These are phyloP conservation scores for Tetraodon nigroviridis DNA, from an alignment of 2,113 vertebrate genomes.

Conservation along the genomic window DNA sequence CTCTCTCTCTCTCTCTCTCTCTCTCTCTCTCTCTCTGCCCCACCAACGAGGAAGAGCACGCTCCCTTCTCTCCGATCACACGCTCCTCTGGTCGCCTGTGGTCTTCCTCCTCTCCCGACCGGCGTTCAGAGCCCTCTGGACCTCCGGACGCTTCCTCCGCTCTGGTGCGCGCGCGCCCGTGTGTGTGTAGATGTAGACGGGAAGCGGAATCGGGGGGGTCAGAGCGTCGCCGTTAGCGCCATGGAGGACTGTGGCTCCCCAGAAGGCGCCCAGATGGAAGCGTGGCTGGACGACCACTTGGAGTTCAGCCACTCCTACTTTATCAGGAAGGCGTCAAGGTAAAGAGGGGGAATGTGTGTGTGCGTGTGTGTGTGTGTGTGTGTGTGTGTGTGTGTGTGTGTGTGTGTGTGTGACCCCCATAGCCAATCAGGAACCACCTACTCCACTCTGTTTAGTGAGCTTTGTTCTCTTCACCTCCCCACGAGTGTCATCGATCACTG, in stretches of 20 bases:
- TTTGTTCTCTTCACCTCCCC: slow-evolving; percentile 12
- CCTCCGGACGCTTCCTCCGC: background rate
- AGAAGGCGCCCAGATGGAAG: slow-evolving; percentile 82
- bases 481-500: background rate
- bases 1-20: slow-evolving; percentile 21
- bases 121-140: background rate
- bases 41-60: slow-evolving; percentile 48
- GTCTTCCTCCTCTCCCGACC: background rate
- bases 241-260: slow-evolving; percentile 73
- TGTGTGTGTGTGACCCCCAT: background rate
- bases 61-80: slow-evolving; percentile 25
- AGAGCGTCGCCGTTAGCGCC: slow-evolving; percentile 21
- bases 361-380: too few relatives aligned
- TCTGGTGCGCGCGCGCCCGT: background rate
- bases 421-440: background rate
- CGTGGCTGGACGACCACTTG: slow-evolving; percentile 92
- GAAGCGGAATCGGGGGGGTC: slow-evolving; percentile 14
- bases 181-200: slow-evolving; percentile 33
- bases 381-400: too few relatives aligned
- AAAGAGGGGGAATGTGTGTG: slow-evolving; percentile 3
- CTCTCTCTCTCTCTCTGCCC: slow-evolving; percentile 13
- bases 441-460: background rate
- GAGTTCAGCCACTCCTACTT: slow-evolving; percentile 92
- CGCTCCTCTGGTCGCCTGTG: slow-evolving; percentile 4
- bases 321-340: slow-evolving; percentile 89